phyloP scores from a whole-genome alignment of 2,797 vertebrate genomes.

The Nothura maculosa region DNA sequence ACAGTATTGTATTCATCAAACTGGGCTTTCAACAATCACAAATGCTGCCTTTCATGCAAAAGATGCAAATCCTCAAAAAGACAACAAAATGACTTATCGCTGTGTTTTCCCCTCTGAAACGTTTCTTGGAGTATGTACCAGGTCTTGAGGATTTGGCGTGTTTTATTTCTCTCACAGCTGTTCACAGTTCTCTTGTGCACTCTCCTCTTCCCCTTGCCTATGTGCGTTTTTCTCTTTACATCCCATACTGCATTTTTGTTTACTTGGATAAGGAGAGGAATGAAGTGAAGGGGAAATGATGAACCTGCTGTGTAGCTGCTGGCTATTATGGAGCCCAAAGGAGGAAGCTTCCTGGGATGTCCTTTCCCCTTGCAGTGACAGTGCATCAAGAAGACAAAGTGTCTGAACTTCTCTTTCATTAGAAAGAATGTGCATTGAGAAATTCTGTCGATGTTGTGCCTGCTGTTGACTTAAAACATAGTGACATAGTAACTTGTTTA shows the following conservation, averaged over 20 bases:
- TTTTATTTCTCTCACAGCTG: not conserved
- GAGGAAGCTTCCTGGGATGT: rapidly evolving
- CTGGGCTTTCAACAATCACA: not conserved
- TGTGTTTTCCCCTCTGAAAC: not conserved
- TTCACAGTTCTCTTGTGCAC: not conserved
- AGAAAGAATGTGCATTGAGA: not conserved
- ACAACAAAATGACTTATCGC: not conserved
- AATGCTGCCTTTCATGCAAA: not conserved
- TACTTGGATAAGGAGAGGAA: not conserved
- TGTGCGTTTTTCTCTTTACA: too few relatives aligned
- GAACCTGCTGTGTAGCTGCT: not conserved
- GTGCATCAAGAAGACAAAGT: not conserved
- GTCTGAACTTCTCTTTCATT: not conserved
- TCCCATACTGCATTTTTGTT: too few relatives aligned
- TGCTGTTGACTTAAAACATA: not conserved
- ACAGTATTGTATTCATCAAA: not conserved
- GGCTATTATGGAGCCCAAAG: not conserved
- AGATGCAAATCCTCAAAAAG: not conserved
- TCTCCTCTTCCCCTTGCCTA: not conserved
- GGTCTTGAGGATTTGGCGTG: not conserved
- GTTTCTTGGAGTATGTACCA: not conserved
- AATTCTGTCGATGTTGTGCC: not conserved
- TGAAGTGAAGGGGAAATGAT: not conserved
- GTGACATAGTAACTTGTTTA: rapidly evolving
- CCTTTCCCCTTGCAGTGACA: not conserved